Conservation (phyloP, 2,113 vertebrate genomes). For the Manacus vitellinus region DNA sequence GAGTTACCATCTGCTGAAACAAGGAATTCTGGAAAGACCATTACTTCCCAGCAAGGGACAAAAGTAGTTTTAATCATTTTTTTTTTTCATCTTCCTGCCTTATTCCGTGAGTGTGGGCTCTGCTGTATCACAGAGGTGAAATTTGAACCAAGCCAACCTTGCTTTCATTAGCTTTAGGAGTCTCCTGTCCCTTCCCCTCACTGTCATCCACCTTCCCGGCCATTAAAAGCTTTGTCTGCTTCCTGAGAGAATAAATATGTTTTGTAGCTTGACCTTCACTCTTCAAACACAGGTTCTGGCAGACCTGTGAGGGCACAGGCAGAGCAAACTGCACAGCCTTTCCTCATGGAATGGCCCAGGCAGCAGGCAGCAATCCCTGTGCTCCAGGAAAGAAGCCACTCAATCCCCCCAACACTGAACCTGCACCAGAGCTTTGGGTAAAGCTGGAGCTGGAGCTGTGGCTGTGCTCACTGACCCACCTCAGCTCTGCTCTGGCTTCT, state of each 20-base stretch:
- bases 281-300: background rate
- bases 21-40: background rate
- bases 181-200: background rate
- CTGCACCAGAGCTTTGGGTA: background rate
- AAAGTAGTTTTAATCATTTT: background rate
- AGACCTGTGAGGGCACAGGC: background rate
- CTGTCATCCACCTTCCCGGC: background rate
- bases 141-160: background rate
- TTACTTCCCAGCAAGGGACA: background rate
- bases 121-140: background rate
- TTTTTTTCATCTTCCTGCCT: background rate
- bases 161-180: background rate
- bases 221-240: background rate
- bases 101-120: background rate
- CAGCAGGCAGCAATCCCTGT: background rate
- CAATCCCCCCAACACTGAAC: rapidly evolving
- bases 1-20: background rate
- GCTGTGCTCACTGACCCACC: background rate
- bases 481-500: background rate
- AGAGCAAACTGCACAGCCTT: background rate
- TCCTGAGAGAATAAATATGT: background rate
- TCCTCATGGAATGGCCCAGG: rapidly evolving
- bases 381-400: background rate
- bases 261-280: background rate
- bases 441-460: background rate